These are phyloP conservation scores for Sepioteuthis lessoniana DNA, from an alignment of 2,888 invertebrate species.

Conservation along the genomic window DNA sequence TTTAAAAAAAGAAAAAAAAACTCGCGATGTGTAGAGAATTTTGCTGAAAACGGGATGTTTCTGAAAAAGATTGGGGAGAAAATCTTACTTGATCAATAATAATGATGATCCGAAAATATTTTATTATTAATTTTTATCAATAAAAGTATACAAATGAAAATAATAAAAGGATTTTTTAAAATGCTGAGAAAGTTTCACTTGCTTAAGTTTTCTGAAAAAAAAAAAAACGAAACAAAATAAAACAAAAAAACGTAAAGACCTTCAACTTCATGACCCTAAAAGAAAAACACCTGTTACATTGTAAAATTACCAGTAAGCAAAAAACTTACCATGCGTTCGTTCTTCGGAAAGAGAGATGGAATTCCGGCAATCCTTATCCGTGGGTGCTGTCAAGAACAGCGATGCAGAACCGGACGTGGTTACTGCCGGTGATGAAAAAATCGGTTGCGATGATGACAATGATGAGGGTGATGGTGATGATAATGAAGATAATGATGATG, in stretches of 20 bases:
- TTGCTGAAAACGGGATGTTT: too few relatives aligned
- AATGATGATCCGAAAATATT: too few relatives aligned
- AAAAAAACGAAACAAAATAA: too few relatives aligned
- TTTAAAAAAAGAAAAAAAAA: too few relatives aligned
- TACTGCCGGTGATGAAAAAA: not conserved
- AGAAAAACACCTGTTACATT: not conserved
- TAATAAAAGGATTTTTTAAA: too few relatives aligned
- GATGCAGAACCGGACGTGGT: not conserved
- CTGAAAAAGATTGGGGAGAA: too few relatives aligned
- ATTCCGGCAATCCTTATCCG: not conserved
- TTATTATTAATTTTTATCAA: too few relatives aligned
- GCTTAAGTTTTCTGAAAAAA: not conserved
- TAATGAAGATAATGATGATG: conserved; percentile 24
- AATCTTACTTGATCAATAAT: too few relatives aligned
- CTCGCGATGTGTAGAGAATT: too few relatives aligned
- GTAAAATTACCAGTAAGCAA: not conserved
- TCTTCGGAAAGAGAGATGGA: not conserved
- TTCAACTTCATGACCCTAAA: too few relatives aligned
- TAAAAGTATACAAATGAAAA: too few relatives aligned
- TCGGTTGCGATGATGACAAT: conserved; percentile 24
- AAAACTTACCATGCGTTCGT: not conserved
- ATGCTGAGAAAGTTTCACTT: not conserved
- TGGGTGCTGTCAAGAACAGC: not conserved
- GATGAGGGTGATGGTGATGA: conserved; percentile 35
- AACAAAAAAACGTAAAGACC: too few relatives aligned